A percentile compares a stretch with the other conserved stretches of the same genome.
phyloP scores from a whole-genome alignment of 37 sponge, comb jelly and placozoan genomes.

The Chondrosia reniformis region DNA sequence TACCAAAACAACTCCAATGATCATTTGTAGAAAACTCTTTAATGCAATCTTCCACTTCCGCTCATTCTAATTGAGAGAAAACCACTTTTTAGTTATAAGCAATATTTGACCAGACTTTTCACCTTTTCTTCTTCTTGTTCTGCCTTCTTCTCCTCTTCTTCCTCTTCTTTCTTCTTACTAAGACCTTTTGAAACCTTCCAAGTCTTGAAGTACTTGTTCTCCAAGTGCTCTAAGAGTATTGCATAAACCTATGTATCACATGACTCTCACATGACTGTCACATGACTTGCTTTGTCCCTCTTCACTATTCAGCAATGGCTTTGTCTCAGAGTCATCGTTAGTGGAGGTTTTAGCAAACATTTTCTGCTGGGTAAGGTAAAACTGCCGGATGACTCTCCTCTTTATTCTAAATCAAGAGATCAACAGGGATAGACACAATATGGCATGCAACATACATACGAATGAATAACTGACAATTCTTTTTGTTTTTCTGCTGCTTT shows the following conservation, averaged over 20 bases:
- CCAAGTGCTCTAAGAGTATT: neutral
- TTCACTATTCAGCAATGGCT: too few relatives aligned
- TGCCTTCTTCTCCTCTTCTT: neutral
- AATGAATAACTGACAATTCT: conserved; percentile 38
- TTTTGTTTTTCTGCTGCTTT: conserved; percentile 27
- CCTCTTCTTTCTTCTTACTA: conserved; percentile 7
- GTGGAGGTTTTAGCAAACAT: too few relatives aligned
- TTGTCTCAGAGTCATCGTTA: too few relatives aligned
- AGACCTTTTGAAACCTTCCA: conserved; percentile 44
- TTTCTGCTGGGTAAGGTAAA: conserved; percentile 23
- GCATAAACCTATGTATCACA: neutral
- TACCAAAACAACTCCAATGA: conserved; percentile 71
- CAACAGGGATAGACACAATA: neutral
- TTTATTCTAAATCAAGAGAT: conserved; percentile 19
- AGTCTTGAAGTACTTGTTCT: conserved; percentile 73
- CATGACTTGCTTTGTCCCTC: neutral
- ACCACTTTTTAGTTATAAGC: too few relatives aligned
- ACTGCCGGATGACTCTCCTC: conserved; percentile 33
- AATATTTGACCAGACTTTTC: too few relatives aligned
- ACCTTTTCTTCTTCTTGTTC: too few relatives aligned
- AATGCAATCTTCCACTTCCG: conserved; percentile 71
- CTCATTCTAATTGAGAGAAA: too few relatives aligned
- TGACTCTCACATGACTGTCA: neutral
- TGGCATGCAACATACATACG: neutral
- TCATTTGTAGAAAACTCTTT: conserved; percentile 43